These are phyloP conservation scores for Ammodytes dubius DNA, from an alignment of 2,113 vertebrate species.

Conservation along the genomic window DNA sequence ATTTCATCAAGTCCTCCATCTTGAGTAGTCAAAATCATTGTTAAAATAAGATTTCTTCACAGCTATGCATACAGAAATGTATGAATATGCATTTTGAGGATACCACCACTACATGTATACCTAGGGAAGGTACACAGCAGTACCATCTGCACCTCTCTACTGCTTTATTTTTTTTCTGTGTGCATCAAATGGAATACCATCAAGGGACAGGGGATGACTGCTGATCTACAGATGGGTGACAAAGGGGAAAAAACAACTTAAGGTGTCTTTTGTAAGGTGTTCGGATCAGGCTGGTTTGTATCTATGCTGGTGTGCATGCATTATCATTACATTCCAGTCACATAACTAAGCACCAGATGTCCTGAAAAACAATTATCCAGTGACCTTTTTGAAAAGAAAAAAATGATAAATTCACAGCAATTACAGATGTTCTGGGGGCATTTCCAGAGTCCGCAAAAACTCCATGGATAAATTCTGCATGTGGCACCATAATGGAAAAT, in stretches of 20 bases:
- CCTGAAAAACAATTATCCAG: background rate
- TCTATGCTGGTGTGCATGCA: background rate
- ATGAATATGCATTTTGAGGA: slow-evolving; percentile 26
- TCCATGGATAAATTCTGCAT: too few species aligned
- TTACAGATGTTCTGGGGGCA: background rate
- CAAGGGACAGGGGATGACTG: background rate
- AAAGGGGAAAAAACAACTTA: background rate
- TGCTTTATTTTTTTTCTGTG: background rate
- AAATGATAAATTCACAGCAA: background rate
- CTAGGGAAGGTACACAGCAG: slow-evolving; percentile 4
- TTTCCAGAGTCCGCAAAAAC: background rate
- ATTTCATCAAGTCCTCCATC: slow-evolving; percentile 30
- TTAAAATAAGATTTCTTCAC: slow-evolving; percentile 30
- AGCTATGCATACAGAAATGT: slow-evolving; percentile 11
- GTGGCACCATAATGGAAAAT: background rate
- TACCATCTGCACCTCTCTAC: slow-evolving; percentile 22
- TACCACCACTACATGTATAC: background rate
- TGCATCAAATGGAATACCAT: slow-evolving; percentile 2
- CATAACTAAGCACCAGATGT: background rate
- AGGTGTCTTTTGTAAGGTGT: background rate
- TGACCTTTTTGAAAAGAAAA: background rate
- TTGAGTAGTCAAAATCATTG: slow-evolving; percentile 17
- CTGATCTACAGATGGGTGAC: background rate
- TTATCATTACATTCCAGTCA: slow-evolving; percentile 11
- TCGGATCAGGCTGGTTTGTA: background rate